A percentile compares a stretch with the other conserved stretches of the same genome.
phyloP scores from a whole-genome alignment of 2,797 vertebrate genomes.

The Rhinogobio ventralis region DNA sequence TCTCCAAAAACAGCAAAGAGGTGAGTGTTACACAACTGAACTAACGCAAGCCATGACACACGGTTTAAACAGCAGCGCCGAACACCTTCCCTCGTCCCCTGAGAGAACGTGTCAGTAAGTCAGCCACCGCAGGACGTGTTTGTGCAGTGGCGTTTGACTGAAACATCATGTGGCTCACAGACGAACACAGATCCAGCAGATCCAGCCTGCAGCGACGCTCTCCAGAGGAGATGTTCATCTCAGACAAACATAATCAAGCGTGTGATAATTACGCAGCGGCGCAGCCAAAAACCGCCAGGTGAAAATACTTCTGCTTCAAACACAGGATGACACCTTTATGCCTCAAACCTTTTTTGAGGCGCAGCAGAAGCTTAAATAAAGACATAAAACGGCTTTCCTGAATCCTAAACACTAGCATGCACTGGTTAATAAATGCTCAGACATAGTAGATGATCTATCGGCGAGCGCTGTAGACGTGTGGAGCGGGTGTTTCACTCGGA shows the following conservation, averaged over 20 bases:
- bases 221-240: slow-evolving; percentile 38
- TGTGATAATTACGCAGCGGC: slow-evolving; percentile 67
- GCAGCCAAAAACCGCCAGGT: slow-evolving; percentile 67
- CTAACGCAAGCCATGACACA: background rate
- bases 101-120: slow-evolving; percentile 69
- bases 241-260: slow-evolving; percentile 58
- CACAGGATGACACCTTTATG: slow-evolving; percentile 62
- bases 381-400: slow-evolving; percentile 14
- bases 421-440: background rate
- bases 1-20: slow-evolving; percentile 92
- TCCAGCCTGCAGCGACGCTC: slow-evolving; percentile 63
- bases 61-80: slow-evolving; percentile 51
- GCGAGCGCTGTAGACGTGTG: background rate
- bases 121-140: slow-evolving; percentile 75
- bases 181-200: slow-evolving; percentile 63
- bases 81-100: slow-evolving; percentile 41
- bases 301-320: slow-evolving; percentile 69
- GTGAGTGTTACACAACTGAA: slow-evolving; percentile 69
- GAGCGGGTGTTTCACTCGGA: too few species aligned
- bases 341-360: slow-evolving; percentile 33
- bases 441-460: background rate
- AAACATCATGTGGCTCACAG: slow-evolving; percentile 72
- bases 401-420: background rate
- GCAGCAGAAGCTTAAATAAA: slow-evolving; percentile 10
- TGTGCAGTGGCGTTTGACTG: slow-evolving; percentile 67